Evolutionary conservation across 1,140 invertebrate species (phyloP).

Genomic region (Zaprionus vittiger): DNA sequence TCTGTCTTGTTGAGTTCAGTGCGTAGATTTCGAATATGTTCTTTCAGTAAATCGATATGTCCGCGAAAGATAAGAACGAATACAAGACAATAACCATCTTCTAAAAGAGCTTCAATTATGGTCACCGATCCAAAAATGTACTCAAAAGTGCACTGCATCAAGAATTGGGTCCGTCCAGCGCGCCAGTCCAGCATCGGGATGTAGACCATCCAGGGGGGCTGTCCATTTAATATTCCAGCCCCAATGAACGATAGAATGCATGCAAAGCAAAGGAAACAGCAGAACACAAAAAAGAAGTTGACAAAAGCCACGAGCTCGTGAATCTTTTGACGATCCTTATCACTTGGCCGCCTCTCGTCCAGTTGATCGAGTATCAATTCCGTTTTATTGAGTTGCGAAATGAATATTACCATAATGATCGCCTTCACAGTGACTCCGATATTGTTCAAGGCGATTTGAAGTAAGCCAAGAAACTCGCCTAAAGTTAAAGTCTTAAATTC

Average conservation of each 20-base stretch:
- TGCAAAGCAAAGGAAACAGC: background rate
- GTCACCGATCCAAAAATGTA: background rate
- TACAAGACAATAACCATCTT: background rate
- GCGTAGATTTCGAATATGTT: conserved; percentile 47
- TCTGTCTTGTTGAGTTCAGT: conserved; percentile 22
- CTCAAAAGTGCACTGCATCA: conserved; percentile 6
- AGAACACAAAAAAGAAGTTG: background rate
- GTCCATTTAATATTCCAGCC: background rate
- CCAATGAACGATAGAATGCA: background rate
- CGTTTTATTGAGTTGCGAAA: background rate
- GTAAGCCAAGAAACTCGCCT: background rate
- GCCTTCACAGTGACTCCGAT: background rate
- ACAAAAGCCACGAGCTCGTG: conserved; percentile 5
- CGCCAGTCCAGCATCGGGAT: background rate
- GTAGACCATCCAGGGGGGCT: conserved; percentile 46
- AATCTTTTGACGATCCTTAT: conserved; percentile 7
- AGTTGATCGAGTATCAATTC: background rate
- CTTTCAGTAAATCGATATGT: conserved; percentile 11
- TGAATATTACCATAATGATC: background rate
- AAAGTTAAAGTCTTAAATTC: background rate
- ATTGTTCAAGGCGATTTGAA: background rate
- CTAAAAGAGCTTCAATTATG: background rate
- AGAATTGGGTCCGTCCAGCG: background rate
- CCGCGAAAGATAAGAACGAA: background rate
- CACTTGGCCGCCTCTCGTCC: background rate